Evolutionary conservation across 1,140 invertebrate species (phyloP).

Genomic region (Cydia fagiglandana): DNA sequence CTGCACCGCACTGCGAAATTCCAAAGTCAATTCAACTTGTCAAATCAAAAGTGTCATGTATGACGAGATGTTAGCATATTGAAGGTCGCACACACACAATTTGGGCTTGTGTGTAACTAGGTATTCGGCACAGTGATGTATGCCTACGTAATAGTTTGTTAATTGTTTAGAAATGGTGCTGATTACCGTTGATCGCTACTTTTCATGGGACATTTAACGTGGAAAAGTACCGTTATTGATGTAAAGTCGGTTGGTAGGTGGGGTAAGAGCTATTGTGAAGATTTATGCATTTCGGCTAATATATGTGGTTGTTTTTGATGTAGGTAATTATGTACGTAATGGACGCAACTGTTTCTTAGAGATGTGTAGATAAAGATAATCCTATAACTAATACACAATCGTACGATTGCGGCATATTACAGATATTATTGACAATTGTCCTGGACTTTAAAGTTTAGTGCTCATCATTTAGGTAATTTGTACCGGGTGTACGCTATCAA

Average conservation of each 20-base stretch:
- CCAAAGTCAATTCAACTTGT: too few species aligned
- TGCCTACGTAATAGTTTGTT: not conserved
- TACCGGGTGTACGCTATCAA: too few species aligned
- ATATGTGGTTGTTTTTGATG: not conserved
- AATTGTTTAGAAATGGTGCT: not conserved
- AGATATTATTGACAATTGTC: too few species aligned
- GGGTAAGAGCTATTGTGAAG: not conserved
- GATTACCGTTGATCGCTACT: conserved; percentile 1
- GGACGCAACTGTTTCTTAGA: not conserved
- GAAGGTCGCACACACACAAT: not conserved
- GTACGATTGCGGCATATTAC: too few species aligned
- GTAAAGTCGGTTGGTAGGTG: not conserved
- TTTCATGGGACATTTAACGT: conserved; percentile 8
- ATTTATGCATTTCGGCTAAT: not conserved
- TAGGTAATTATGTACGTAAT: not conserved
- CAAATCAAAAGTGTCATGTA: too few species aligned
- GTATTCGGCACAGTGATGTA: not conserved
- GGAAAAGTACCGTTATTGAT: not conserved
- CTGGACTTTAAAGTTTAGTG: too few species aligned
- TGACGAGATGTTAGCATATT: too few species aligned
- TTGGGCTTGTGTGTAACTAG: not conserved
- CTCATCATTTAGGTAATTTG: too few species aligned
- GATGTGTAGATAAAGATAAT: not conserved
- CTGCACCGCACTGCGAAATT: too few species aligned
- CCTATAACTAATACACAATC: too few species aligned